Base-by-base conservation (phyloP, 1,140 invertebrate genomes). In the Phymorhynchus buccinoides region DNA sequence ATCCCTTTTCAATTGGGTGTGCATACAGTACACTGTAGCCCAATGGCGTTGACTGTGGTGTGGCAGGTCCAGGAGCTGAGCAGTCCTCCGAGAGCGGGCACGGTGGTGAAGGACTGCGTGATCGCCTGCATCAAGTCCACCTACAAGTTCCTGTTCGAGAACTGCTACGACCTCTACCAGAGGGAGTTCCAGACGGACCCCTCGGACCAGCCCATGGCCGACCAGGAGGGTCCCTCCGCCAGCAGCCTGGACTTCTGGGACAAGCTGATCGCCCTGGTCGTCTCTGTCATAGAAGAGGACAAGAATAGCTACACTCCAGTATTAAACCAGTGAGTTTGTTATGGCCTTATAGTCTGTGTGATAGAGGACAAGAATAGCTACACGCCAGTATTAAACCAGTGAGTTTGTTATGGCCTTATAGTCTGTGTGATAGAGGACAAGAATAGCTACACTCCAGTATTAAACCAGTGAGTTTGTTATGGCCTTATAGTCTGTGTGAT, bases 241-340 rank as follows among this genome's bases (percentile, higher is more conserved):
- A 89, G 90, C 77, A 98, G 96, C 84, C 95, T 99, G 22, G 97
- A 99, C 92, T 99, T 99, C 93, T 99, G 98, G 98, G 98, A 99
- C 94, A 99, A 99, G 90, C 94, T 99, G 48, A 98, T 99, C 88
- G 98, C 98, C 22, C 95, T 99, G 56, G 99, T 99, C 87, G 98
- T 99, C 27, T 99, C 98, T 85, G 98, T 99, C 56, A 99, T 99
- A 92, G 98, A 99, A 93, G 99, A 99, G 92, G 99, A 99, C 93
- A 96, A 97, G 90, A 99, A 99, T 93, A 98, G 97, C 93, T 99
- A 99, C 93, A 98, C 97, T 14, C 97, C 98, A n/a, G 98, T 99
- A 48, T 94, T 99, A 52, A 99, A 99, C 94, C 99, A 99, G 95
- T 99, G 83, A 90, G 91, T 89, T 12, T 48, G n/a, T n/a, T n/a